Percentiles rank a stretch among this genome's conserved stretches.
Evolutionary conservation across 2,113 vertebrate genomes (phyloP).

Genomic region (Microtus ochrogaster): DNA sequence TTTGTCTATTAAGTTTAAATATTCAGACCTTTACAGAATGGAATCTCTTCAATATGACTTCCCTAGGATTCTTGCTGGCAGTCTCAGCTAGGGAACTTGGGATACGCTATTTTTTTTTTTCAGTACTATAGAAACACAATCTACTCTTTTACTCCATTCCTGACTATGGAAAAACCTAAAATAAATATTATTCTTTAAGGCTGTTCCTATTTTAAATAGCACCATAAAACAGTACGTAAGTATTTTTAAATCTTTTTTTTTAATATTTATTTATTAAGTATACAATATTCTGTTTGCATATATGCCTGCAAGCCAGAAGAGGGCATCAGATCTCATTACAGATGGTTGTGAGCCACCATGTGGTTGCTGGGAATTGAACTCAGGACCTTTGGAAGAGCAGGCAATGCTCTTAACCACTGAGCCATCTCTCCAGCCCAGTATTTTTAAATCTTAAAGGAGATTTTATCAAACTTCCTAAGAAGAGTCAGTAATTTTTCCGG

Average conservation of each 20-base stretch:
- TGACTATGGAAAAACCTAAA: conserved; percentile 39
- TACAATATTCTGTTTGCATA: too few species aligned
- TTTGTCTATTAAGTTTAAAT: conserved; percentile 42
- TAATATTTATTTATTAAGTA: too few species aligned
- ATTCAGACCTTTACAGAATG: conserved; percentile 28
- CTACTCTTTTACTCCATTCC: conserved; percentile 53
- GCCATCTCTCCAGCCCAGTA: too few species aligned
- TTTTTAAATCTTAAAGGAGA: neutral
- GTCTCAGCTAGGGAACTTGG: conserved; percentile 15
- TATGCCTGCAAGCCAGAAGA: too few species aligned
- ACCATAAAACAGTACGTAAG: conserved; percentile 55
- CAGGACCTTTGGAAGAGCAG: too few species aligned
- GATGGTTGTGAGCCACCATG: too few species aligned
- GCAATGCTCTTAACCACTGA: too few species aligned
- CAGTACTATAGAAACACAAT: conserved; percentile 41
- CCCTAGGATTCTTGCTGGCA: neutral
- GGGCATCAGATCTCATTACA: too few species aligned
- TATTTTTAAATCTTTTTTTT: conserved; percentile 1
- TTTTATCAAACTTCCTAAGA: conserved; percentile 37
- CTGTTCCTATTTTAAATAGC: conserved; percentile 55
- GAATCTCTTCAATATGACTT: conserved; percentile 22
- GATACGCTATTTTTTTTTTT: conserved; percentile 37
- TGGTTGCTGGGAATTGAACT: too few species aligned
- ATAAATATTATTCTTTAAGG: conserved; percentile 37
- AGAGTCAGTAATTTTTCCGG: conserved; percentile 24